Evolutionary conservation across 2,797 vertebrate species (phyloP).

Genomic region (Cryptoblepharus egeriae): DNA sequence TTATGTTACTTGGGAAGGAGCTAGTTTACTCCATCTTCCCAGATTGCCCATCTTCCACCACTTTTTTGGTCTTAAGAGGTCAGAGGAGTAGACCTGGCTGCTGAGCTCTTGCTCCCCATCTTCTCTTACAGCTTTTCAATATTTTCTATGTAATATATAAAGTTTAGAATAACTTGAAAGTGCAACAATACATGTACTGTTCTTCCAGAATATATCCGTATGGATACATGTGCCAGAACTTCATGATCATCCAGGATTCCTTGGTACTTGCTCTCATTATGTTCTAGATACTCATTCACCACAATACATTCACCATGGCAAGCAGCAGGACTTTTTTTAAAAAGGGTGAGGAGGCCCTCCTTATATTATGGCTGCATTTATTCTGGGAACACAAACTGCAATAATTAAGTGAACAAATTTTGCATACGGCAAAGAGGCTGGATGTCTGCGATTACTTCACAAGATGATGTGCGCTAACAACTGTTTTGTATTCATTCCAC

Average conservation of each 20-base stretch:
- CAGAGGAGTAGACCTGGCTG: too few relatives aligned
- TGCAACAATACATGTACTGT: too few relatives aligned
- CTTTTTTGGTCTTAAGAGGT: too few relatives aligned
- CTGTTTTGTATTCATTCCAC: constrained; percentile 38
- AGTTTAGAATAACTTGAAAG: too few relatives aligned
- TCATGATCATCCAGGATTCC: neutral
- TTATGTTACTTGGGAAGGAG: too few relatives aligned
- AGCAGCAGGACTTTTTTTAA: neutral
- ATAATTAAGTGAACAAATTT: neutral
- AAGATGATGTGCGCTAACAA: constrained; percentile 50
- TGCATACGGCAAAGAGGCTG: neutral
- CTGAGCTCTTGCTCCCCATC: too few relatives aligned
- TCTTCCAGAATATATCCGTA: too few relatives aligned
- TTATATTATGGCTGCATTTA: neutral
- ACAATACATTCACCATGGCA: neutral
- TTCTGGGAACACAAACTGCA: neutral
- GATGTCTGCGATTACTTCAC: constrained; percentile 15
- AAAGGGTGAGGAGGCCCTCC: neutral
- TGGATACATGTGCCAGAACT: neutral
- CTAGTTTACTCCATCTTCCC: too few relatives aligned
- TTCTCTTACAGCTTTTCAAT: too few relatives aligned
- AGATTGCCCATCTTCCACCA: too few relatives aligned
- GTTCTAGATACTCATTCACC: neutral
- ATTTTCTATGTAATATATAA: too few relatives aligned
- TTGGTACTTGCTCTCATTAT: neutral